A percentile compares a stretch with the other conserved stretches of the same genome.
Evolutionary conservation across 2,888 invertebrate species (phyloP).

Genomic region (Venusia cambrica): DNA sequence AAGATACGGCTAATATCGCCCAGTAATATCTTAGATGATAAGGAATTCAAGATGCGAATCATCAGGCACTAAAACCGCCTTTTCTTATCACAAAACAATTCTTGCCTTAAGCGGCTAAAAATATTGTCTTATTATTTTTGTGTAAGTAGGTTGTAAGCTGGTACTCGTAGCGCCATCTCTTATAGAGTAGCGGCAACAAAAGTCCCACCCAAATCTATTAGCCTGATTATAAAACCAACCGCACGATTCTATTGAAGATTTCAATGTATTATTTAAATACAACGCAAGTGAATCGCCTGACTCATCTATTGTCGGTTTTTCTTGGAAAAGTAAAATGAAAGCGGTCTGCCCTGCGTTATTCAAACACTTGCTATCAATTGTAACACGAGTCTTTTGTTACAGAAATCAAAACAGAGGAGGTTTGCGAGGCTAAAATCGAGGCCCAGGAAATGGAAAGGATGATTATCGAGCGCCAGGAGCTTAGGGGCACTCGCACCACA

Average conservation of each 20-base stretch:
- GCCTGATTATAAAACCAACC: conserved; percentile 52
- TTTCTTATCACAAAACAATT: conserved; percentile 5
- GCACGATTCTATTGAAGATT: conserved; percentile 42
- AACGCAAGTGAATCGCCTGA: conserved; percentile 64
- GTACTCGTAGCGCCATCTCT: conserved; percentile 43
- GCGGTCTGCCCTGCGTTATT: conserved; percentile 65
- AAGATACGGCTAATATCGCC: no score
- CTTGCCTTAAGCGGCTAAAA: no score
- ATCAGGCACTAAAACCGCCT: conserved; percentile 24
- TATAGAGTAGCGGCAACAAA: conserved; percentile 38
- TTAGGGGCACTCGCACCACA: conserved; percentile 58
- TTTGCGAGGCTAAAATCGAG: conserved; percentile 71
- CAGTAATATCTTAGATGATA: conserved; percentile 4
- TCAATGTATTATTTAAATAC: conserved; percentile 64
- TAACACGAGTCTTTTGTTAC: conserved; percentile 71
- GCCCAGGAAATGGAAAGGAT: conserved; percentile 57
- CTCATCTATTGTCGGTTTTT: conserved; percentile 77
- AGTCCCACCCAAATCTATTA: conserved; percentile 53
- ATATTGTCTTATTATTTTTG: background rate
- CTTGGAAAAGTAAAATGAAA: conserved; percentile 75
- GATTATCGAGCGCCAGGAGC: conserved; percentile 55
- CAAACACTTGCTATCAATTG: conserved; percentile 68
- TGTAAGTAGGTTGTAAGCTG: conserved; percentile 1
- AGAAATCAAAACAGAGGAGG: conserved; percentile 77
- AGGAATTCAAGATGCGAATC: conserved; percentile 17